Evolutionary conservation across 37 sponge, comb jelly and placozoan genomes (phyloP).

Genomic region (Bolinopsis microptera): DNA sequence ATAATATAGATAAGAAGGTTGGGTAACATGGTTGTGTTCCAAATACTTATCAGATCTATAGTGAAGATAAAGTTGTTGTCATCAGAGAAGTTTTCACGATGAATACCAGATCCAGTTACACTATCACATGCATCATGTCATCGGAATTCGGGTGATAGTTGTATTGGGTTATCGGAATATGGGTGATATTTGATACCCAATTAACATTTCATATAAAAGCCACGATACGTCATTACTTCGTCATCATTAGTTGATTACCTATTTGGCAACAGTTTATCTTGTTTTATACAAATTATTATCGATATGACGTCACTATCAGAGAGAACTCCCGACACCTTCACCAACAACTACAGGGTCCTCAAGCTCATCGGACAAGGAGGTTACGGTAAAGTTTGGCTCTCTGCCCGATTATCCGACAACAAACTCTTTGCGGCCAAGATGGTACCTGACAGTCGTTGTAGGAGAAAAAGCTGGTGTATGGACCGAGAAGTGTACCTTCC

Average conservation of each 20-base stretch:
- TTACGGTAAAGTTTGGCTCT: constrained; percentile 37
- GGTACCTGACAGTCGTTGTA: constrained; percentile 15
- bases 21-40: too few relatives aligned
- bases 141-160: background rate
- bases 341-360: background rate
- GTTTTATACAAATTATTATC: too few relatives aligned
- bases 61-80: background rate
- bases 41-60: background rate
- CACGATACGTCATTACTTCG: background rate
- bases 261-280: too few relatives aligned
- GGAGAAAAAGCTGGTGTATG: constrained; percentile 12
- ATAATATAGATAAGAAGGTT: too few relatives aligned
- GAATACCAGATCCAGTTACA: background rate
- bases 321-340: background rate
- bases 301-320: background rate
- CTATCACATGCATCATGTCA: background rate
- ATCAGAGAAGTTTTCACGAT: background rate
- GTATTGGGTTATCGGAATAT: background rate
- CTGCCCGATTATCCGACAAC: background rate
- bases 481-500: constrained; percentile 2
- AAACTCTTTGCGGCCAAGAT: constrained; percentile 26
- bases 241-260: background rate
- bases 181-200: background rate
- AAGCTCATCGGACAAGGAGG: constrained; percentile 22
- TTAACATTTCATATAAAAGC: background rate